Base-by-base conservation (phyloP, 2,113 vertebrate species). In the Leptodactylus fuscus region DNA sequence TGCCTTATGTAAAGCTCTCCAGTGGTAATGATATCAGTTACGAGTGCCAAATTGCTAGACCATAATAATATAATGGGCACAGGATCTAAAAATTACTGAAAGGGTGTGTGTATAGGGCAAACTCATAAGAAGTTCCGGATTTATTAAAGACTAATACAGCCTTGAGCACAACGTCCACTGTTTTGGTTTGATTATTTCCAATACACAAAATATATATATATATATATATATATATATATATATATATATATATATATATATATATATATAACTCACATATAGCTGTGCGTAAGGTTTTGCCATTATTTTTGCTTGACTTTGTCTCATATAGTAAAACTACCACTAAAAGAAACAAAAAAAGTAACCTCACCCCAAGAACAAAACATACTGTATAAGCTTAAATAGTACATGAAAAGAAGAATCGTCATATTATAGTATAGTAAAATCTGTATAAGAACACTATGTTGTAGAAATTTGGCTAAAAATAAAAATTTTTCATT, bases 41-140 rank as follows among this genome's bases (percentile, higher is more conserved):
- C 34, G 34, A 69, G 32, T 69, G 65, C 65, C 65, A 69, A 69
- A 69, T 69, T 69, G 32, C 34, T 36, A 22, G 65, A 36, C 32
- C 65, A 69, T 69, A 69, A 69, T 38, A 38, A 22, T 8, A 69
- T 69, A 36, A 69, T 69, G 18, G 65, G 65, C 38, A 22, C 65
- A 22, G 38, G 65, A 34, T 69, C 20, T 69, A 38, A 69, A 69
- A 69, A 69, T 69, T 36, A 69, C 65, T 69, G 32, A 69, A 69
- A 69, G 65, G 65, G 65, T 69, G 36, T 69, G 65, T 34, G 32
- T 69, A 38, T 69, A 69, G 65, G 65, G 65, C 65, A 69, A 69
- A 36, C 65, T 36, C 65, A 38, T 69, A 69, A 67, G 29, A 65
- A 67, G 65, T 10, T 36, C 32, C 29, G 36, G 62, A 36, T 22